Percentiles rank a stretch among this genome's conserved stretches.
phyloP scores from a whole-genome alignment of 2,797 vertebrate species.

The Eospalax fontanierii region DNA sequence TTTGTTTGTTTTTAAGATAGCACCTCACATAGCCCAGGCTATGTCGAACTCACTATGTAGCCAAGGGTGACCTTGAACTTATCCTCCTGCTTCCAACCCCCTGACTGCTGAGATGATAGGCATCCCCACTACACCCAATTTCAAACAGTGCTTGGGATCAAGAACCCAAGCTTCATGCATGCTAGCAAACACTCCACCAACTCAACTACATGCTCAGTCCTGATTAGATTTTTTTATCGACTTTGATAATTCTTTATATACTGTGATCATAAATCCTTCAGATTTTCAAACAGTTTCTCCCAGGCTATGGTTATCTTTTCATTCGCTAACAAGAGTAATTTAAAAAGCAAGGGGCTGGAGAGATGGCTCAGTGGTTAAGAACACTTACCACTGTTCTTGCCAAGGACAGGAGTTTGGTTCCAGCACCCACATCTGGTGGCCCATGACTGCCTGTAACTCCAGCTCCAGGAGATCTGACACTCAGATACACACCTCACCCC shows the following conservation, averaged over 20 bases:
- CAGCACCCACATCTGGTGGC: too few relatives aligned
- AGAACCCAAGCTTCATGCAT: too few relatives aligned
- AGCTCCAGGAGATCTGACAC: too few relatives aligned
- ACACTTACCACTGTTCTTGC: too few relatives aligned
- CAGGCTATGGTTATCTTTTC: conserved; percentile 11
- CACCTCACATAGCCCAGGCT: too few relatives aligned
- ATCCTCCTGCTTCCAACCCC: background rate
- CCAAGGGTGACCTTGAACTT: background rate
- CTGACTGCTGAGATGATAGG: background rate
- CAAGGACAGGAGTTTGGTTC: too few relatives aligned
- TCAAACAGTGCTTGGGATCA: too few relatives aligned
- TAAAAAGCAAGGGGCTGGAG: background rate
- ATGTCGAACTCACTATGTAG: background rate
- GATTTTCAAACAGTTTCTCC: conserved; percentile 52
- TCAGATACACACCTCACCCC: too few relatives aligned
- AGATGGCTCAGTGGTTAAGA: background rate
- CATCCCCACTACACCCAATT: background rate
- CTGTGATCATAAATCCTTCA: background rate
- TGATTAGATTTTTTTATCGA: background rate
- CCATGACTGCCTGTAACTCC: too few relatives aligned
- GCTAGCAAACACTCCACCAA: too few relatives aligned
- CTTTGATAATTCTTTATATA: conserved; percentile 39
- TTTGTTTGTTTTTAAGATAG: too few relatives aligned
- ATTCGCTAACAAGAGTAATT: background rate
- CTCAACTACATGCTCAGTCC: background rate